Base-by-base conservation (phyloP, 2,113 vertebrate species). In the Chaenocephalus aceratus region DNA sequence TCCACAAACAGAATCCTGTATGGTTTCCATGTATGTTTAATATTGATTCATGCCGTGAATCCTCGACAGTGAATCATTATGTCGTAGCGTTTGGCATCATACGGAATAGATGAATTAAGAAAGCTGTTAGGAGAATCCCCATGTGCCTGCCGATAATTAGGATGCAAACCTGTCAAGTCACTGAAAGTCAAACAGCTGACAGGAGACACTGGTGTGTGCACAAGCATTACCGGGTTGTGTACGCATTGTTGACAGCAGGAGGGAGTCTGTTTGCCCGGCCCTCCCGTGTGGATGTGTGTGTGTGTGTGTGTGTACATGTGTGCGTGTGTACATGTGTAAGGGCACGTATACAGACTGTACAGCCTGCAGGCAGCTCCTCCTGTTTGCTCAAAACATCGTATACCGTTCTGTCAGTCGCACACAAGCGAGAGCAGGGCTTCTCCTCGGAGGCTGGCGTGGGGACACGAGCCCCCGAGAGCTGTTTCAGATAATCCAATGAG, bases 401-500 rank as follows among this genome's bases (percentile, higher is more conserved):
- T 49, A 30, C 56, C 54, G 16, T 10, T 80, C 56, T 62, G 56
- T 57, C 60, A 61, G 70, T 23, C 49, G 65, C 77, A 67, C 82
- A 54, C 46, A 59, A 23, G 48, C 30, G 58, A 73, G 49, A 61
- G 72, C 83, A 23, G 49, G 65, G 83, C 86, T 86, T 89, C 79
- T 90, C 87, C 73, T 86, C 78, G 21, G 71, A 87, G 77, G 75
- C 66, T 80, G 85, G 91, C 77, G 5, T n/a, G 57, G 83, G 93
- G 91, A 87, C 76, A 77, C 74, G 21, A 83, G 85, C 83, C 77
- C 64, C 76, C 12, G 10, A 76, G 74, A 88, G 81, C 84, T 77
- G 80, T 80, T 87, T 86, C 82, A 58, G 36, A 49, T 92, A 88
- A 92, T 91, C 81, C 66, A 85, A 90, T 89, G 84, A 89, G 63